Evolutionary conservation across 2,113 vertebrate genomes (phyloP), one percentile per base, ranked within the genome.

Genomic region (Saguinus midas): DNA sequence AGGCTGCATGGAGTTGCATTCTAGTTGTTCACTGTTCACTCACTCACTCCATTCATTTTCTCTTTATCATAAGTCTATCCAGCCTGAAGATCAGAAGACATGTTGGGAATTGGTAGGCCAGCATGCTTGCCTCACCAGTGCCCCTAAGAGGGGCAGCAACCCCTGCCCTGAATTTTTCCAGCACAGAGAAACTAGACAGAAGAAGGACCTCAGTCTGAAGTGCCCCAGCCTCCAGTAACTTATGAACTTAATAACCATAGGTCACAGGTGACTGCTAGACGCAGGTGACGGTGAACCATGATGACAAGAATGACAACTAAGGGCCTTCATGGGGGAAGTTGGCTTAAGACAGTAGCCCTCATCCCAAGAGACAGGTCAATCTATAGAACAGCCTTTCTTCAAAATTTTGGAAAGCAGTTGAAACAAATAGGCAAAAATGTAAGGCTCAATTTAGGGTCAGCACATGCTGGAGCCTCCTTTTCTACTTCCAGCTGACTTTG

Each of bases 181-280:
- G 52, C 9, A 9, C 37, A 12, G 82, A 91, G 73, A 43, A 50
- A 14, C 6, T 58, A 23, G 4, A 7, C 6, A 35, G 80, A 85
- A 48, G n/a, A 0, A 1, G 43, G n/a, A 27, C 20, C 86, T 61
- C 40, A 32, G 48, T 25, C 8, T 6, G 32, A 23, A 75, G 32
- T 40, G 1, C 14, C 9, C 9, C 0, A 0, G 16, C 76, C 27
- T 40, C 18, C 0, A 0, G 48, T 29, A 9, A 76, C 25, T 76
- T 45, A 76, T 45, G 73, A 45, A 29, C 73, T 76, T 76, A 43
- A 45, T 45, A 45, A 43, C 8, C 14, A 6, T n/a, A 8, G 13
- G 29, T 32, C 72, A 25, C 37, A 17, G 55, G 17, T 70, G 72
- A 76, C 29, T 3, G 43, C 32, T 7, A 3, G 82, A 50, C 52